Conservation (phyloP, 2,797 vertebrate genomes). For the Tamandua tetradactyla region DNA sequence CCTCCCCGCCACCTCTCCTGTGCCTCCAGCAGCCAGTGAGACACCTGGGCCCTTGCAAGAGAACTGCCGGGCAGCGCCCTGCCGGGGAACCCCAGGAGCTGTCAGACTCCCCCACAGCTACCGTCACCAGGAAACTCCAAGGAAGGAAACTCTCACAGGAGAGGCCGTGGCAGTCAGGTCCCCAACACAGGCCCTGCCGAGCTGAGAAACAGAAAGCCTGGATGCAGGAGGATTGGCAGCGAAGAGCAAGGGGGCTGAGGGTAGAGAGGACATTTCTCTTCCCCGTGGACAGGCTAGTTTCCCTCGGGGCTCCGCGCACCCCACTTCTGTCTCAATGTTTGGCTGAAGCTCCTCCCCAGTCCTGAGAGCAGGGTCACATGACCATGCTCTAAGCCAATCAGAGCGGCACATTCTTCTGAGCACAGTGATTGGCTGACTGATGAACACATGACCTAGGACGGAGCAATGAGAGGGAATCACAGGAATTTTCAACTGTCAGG, state of each 20-base stretch:
- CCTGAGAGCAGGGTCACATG: neutral
- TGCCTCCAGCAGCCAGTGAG: no score
- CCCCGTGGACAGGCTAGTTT: no score
- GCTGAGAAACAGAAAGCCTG: neutral
- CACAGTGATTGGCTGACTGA: neutral
- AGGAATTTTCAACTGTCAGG: neutral
- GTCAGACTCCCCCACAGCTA: no score
- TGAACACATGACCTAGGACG: neutral
- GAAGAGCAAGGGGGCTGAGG: neutral
- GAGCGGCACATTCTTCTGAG: neutral
- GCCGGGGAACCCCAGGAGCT: neutral
- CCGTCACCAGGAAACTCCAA: neutral
- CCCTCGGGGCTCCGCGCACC: no score
- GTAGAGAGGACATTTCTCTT: neutral
- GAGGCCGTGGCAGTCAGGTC: no score
- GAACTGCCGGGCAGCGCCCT: neutral
- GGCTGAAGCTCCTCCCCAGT: neutral
- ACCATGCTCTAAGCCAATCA: neutral
- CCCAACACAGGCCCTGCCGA: no score
- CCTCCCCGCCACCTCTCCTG: fast-evolving
- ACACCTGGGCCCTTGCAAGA: no score
- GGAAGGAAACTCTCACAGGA: neutral
- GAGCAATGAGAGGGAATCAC: neutral
- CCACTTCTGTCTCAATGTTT: no score
- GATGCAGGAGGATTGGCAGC: neutral